Evolutionary conservation across 2,888 invertebrate genomes (phyloP), one percentile per base, ranked within the genome.

Genomic region (Drosophila subquinaria): DNA sequence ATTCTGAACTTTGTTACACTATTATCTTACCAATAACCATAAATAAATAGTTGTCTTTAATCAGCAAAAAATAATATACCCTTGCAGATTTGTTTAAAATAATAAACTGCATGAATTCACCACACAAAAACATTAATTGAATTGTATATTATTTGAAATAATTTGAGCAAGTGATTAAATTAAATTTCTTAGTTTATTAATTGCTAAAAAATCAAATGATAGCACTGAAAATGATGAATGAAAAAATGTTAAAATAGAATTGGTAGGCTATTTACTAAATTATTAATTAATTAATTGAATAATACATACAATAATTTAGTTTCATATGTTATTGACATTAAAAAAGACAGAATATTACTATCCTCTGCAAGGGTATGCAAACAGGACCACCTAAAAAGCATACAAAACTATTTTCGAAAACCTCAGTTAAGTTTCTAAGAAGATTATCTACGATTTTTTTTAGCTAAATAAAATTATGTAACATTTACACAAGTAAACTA

Each of bases 321-420:
- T 15, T 15, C 0, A 15, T 38, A n/a, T 15, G 15, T n/a, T 10
- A 10, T 33, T 33, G 17, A 17, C 3, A 10, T 42, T 42, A 1
- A 42, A 3, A 42, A 42, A 11, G 17, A 42, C 13, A 23, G 5
- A 43, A 43, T 8, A 6, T 11, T 15, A 20, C 3, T 4, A 36
- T 51, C 20, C 35, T 20, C 61, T 53, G 76, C 65, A 78, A 27
- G 60, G 53, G 59, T 57, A 60, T 61, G 17, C 17, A 62, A 75
- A 78, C 73, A 78, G 83, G 80, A 76, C 81, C 86, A 83, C 83
- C 81, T 80, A 64, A 73, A 73, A 71, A 73, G 77, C 83, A 83
- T 90, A 72, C 73, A 87, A 80, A 80, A 87, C 81, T 79, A 68
- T 68, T 78, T 76, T 73, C 51, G 9, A 60, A 52, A 81, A 68